phyloP scores from a whole-genome alignment of 2,113 vertebrate species.

The Todiramphus chloris region DNA sequence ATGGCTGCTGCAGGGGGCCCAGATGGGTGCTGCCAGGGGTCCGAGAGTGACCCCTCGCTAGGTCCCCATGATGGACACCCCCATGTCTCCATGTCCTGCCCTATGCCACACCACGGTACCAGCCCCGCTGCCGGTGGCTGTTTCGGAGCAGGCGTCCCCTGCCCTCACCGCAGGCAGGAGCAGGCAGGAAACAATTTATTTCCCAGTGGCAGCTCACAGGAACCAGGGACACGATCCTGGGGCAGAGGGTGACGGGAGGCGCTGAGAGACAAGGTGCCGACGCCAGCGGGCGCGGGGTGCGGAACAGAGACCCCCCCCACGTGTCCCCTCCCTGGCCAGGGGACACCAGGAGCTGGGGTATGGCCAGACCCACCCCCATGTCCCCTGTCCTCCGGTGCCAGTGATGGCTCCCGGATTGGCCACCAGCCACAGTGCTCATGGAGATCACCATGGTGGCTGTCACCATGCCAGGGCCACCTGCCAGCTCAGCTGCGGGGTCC shows the following conservation, averaged over 20 bases:
- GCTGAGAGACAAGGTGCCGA: neutral
- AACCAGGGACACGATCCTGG: neutral
- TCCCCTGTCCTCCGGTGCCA: too few species aligned
- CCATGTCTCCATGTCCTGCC: neutral
- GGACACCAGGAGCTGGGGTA: neutral
- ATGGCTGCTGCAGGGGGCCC: neutral
- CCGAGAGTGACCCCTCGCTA: neutral
- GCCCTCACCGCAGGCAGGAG: neutral
- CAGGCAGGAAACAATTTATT: neutral
- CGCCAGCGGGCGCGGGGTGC: neutral
- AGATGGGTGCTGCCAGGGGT: neutral
- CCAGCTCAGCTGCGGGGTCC: neutral
- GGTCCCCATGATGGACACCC: neutral
- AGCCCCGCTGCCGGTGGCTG: neutral
- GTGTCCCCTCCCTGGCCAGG: neutral
- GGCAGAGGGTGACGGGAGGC: neutral
- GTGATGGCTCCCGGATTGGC: neutral
- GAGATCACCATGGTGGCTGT: neutral
- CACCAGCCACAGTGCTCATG: neutral
- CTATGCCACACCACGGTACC: fast-evolving
- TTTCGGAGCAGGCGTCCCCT: neutral
- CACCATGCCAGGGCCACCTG: neutral
- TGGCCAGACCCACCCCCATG: neutral
- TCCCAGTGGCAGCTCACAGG: neutral
- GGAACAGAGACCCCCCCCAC: fast-evolving